Evolutionary conservation across 1,140 invertebrate species (phyloP), one percentile per base, ranked within the genome.

Genomic region (Vanessa tameamea): DNA sequence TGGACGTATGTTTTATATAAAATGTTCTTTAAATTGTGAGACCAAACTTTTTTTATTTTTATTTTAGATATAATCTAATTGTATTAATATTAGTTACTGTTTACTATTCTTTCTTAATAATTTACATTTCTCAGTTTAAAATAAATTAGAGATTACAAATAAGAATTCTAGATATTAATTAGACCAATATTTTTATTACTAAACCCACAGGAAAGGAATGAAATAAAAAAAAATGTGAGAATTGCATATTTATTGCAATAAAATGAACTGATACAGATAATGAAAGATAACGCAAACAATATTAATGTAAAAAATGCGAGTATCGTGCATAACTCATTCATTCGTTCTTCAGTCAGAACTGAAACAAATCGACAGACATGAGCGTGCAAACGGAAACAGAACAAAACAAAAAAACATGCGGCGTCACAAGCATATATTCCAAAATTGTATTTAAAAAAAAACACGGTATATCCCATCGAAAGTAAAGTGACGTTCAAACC

Each of bases 291-390:
- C 26, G 71, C 31, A 69, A 64, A 72, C 31, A 69, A 47, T n/a
- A 4, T 67, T 69, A 43, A 43, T 51, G 53, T 37, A 37, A 68
- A 57, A 47, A 23, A 20, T 47, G 47, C 20, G 47, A 73, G 55
- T 68, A 61, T 57, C 64, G 72, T 73, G 72, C 72, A 65, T 66
- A 73, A 73, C 64, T 73, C 72, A 70, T 70, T 70, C 57, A 70
- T 63, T 61, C 64, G 47, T 59, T 68, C 72, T 68, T 63, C 72
- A 73, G 53, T 68, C 65, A 65, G 72, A 75, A 77, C 84, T 84
- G 84, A 84, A 84, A 85, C 85, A 87, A 82, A 86, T 69, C 72
- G 50, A 77, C 64, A 80, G n/a, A 78, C 61, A 70, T 71, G 53
- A 76, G 66, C 53, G 4, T 26, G 71, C 73, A 78, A 53, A 43